Percentiles rank a stretch among this genome's conserved stretches.
Evolutionary conservation across 2,888 invertebrate genomes (phyloP).

Genomic region (Dioctria linearis): DNA sequence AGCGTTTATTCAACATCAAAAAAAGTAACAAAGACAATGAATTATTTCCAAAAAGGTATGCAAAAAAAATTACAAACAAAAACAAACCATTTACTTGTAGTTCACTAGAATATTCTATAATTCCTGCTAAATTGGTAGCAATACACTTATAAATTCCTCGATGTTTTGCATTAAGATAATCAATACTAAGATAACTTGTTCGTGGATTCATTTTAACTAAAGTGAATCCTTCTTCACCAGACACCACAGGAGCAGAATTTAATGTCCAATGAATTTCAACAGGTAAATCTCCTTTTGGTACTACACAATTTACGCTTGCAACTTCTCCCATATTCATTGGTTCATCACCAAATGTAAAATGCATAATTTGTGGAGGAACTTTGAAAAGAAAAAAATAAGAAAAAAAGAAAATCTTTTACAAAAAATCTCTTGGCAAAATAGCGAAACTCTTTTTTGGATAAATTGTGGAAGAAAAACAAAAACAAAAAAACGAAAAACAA

Average conservation of each 20-base stretch:
- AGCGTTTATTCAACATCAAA: background rate
- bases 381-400: conserved; percentile 61
- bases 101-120: conserved; percentile 69
- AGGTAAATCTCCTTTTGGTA: conserved; percentile 83
- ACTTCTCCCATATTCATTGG: conserved; percentile 75
- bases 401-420: background rate
- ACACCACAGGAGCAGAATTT: conserved; percentile 75
- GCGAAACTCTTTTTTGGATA: conserved; percentile 25
- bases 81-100: conserved; percentile 66
- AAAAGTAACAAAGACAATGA: background rate
- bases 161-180: conserved; percentile 74
- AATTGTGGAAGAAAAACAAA: background rate
- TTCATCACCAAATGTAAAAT: conserved; percentile 75
- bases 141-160: conserved; percentile 77
- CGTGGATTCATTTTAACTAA: conserved; percentile 75
- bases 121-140: conserved; percentile 75
- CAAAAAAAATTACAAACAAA: conserved; percentile 70
- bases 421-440: conserved; percentile 1
- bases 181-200: conserved; percentile 74
- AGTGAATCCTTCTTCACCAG: conserved; percentile 77
- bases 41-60: conserved; percentile 61
- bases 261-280: conserved; percentile 80
- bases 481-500: background rate
- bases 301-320: conserved; percentile 78
- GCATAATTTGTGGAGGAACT: conserved; percentile 73